Evolutionary conservation across 2,797 vertebrate genomes (phyloP).

Genomic region (Artibeus jamaicensis): DNA sequence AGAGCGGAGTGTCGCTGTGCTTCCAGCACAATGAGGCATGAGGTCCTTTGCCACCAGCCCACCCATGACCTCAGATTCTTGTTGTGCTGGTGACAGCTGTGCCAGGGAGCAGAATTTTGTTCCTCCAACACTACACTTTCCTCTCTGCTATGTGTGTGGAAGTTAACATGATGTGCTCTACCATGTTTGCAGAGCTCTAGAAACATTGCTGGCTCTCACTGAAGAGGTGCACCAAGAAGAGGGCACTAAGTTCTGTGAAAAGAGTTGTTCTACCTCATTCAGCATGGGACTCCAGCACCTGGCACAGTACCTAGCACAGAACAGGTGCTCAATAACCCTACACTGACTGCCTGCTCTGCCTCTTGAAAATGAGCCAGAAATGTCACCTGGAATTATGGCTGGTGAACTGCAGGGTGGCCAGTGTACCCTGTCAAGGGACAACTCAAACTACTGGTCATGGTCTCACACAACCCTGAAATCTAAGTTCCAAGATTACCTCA

Average conservation of each 20-base stretch:
- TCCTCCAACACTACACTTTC: neutral
- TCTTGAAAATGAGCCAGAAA: neutral
- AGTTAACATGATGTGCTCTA: neutral
- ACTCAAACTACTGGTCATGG: neutral
- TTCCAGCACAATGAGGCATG: neutral
- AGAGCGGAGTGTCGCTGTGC: neutral
- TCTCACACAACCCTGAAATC: neutral
- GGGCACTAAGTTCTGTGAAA: neutral
- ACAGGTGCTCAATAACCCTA: neutral
- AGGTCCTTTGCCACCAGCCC: neutral
- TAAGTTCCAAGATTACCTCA: neutral
- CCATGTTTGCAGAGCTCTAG: neutral
- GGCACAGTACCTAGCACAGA: neutral
- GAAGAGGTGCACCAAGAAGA: neutral
- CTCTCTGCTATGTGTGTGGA: neutral
- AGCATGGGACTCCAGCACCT: neutral
- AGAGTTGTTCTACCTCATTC: neutral
- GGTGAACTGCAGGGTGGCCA: neutral
- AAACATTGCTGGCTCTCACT: neutral
- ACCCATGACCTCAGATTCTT: neutral
- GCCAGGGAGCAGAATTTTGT: neutral
- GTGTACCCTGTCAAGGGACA: neutral
- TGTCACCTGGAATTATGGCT: neutral
- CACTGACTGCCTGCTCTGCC: neutral
- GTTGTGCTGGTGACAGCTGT: neutral